Conservation (phyloP, 2,888 invertebrate species). For the Cosmorhoe ocellata region DNA sequence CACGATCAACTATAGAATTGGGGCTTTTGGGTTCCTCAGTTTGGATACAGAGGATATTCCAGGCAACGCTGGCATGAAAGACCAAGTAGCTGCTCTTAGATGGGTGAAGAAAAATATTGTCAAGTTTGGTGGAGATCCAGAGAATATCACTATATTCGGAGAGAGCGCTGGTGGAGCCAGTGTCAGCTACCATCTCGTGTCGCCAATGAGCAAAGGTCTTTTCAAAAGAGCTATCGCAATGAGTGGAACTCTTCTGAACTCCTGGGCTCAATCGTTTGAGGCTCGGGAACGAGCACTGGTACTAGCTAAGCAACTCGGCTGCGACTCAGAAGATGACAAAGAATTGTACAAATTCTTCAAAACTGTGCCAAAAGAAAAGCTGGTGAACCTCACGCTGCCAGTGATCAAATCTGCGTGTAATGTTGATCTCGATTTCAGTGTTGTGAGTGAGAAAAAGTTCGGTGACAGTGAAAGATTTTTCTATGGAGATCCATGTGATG, state of each 20-base stretch:
- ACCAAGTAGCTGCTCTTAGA: constrained; percentile 66
- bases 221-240: constrained; percentile 83
- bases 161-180: constrained; percentile 66
- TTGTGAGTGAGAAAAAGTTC: constrained; percentile 54
- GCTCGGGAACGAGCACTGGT: constrained; percentile 71
- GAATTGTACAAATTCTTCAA: constrained; percentile 57
- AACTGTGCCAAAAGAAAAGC: constrained; percentile 44
- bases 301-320: constrained; percentile 54
- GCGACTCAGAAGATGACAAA: constrained; percentile 50
- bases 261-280: constrained; percentile 68
- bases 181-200: constrained; percentile 59
- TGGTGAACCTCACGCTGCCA: constrained; percentile 40
- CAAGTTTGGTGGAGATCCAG: constrained; percentile 65
- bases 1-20: constrained; percentile 68
- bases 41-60: constrained; percentile 65
- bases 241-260: constrained; percentile 85
- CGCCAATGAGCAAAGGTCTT: constrained; percentile 69
- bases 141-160: constrained; percentile 71
- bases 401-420: constrained; percentile 37
- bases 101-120: constrained; percentile 68
- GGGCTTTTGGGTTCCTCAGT: constrained; percentile 63
- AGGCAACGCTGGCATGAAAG: constrained; percentile 75
- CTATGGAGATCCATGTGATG: constrained; percentile 50
- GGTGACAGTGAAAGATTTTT: constrained; percentile 53
- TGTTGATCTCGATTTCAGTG: constrained; percentile 40